A percentile compares a stretch with the other conserved stretches of the same genome.
Conservation (phyloP, 2,113 vertebrate genomes). For the Acrocephalus arundinaceus region DNA sequence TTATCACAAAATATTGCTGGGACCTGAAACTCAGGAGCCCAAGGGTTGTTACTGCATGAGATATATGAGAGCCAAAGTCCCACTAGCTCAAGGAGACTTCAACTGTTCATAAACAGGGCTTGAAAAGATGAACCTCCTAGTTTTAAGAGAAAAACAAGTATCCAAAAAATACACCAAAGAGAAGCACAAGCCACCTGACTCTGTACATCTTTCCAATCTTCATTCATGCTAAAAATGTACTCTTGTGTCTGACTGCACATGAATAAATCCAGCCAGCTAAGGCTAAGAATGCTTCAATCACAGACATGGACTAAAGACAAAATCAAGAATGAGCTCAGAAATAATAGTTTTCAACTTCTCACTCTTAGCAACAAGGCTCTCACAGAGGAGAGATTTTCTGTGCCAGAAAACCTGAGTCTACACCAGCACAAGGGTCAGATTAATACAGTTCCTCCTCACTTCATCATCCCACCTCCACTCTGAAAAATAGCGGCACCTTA, state of each 20-base stretch:
- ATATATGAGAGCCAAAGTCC: neutral
- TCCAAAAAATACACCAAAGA: neutral
- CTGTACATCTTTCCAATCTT: neutral
- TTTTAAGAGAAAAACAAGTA: neutral
- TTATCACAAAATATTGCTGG: neutral
- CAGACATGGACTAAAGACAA: neutral
- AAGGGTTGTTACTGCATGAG: neutral
- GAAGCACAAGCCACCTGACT: neutral
- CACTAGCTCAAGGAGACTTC: neutral
- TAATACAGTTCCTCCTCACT: neutral
- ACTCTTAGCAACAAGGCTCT: neutral
- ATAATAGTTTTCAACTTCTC: neutral
- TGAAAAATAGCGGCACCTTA: neutral
- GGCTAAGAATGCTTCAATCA: neutral
- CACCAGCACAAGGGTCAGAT: neutral
- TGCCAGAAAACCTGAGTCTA: neutral
- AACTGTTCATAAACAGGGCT: neutral
- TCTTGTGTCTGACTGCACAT: rapidly evolving
- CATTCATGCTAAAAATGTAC: neutral
- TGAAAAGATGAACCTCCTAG: neutral
- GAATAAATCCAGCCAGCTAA: neutral
- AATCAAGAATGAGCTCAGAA: neutral
- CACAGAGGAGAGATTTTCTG: neutral
- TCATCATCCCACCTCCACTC: neutral
- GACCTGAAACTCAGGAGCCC: neutral